A percentile compares a stretch with the other conserved stretches of the same genome.
These are phyloP conservation scores for Chirona hameri DNA, from an alignment of 2,888 invertebrate genomes.

Conservation along the genomic window DNA sequence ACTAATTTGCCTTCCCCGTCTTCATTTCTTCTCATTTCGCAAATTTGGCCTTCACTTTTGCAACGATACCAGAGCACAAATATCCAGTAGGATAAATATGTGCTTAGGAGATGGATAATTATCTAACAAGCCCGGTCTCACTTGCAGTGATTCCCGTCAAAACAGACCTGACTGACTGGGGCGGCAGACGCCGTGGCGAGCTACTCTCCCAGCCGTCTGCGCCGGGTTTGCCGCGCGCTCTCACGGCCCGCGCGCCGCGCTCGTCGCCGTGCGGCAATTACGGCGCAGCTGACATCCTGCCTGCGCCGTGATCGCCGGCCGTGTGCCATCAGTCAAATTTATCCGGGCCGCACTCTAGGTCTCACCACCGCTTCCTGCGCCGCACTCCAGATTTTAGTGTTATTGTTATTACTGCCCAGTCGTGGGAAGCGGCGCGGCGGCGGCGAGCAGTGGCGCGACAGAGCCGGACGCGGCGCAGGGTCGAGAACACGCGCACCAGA, in stretches of 20 bases:
- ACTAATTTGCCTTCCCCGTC: too few relatives aligned
- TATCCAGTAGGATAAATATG: too few relatives aligned
- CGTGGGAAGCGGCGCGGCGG: slow-evolving; percentile 3
- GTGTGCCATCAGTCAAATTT: neutral
- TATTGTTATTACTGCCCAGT: neutral
- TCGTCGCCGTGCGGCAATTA: slow-evolving; percentile 5
- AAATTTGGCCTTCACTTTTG: too few relatives aligned
- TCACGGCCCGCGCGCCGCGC: neutral
- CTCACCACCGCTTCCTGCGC: neutral
- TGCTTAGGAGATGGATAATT: too few relatives aligned
- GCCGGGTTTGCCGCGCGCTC: neutral
- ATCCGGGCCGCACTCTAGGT: neutral
- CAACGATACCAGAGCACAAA: too few relatives aligned
- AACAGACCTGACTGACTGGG: too few relatives aligned
- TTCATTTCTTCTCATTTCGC: too few relatives aligned
- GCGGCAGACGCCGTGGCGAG: too few relatives aligned
- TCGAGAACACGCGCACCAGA: neutral
- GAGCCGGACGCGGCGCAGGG: neutral
- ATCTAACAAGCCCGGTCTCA: too few relatives aligned
- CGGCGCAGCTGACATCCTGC: slow-evolving; percentile 2
- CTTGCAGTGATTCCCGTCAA: too few relatives aligned
- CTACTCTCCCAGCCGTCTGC: neutral
- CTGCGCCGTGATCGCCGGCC: neutral
- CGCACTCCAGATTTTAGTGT: neutral
- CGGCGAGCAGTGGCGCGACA: neutral